A percentile compares a stretch with the other conserved stretches of the same genome.
phyloP scores from a whole-genome alignment of 2,797 vertebrate species.

The Microctenopoma stevenorrisi region DNA sequence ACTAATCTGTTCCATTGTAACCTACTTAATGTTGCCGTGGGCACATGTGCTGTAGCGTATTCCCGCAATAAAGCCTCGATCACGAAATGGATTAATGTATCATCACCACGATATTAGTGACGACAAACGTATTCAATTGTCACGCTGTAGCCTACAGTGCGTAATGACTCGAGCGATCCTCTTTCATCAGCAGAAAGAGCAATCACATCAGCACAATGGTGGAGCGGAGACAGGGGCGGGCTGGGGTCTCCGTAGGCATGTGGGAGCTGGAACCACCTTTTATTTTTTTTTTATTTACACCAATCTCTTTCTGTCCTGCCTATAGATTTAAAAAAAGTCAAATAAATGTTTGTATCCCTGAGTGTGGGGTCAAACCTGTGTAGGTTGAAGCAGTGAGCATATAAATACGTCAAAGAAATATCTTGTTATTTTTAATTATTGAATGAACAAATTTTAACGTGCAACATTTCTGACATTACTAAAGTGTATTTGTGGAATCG shows the following conservation, averaged over 20 bases:
- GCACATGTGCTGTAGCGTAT: constrained; percentile 27
- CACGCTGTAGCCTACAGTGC: constrained; percentile 58
- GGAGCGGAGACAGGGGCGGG: constrained; percentile 53
- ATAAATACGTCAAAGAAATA: background rate
- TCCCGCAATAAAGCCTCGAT: constrained; percentile 37
- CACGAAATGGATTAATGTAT: constrained; percentile 60
- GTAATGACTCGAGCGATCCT: constrained; percentile 59
- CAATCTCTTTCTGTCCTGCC: no score
- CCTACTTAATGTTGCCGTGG: constrained; percentile 26
- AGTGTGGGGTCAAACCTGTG: background rate
- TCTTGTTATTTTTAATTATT: background rate
- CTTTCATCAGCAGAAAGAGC: constrained; percentile 69
- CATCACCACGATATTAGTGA: constrained; percentile 70
- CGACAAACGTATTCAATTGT: constrained; percentile 67
- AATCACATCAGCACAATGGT: constrained; percentile 62
- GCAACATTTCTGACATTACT: background rate
- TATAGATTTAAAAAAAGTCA: background rate
- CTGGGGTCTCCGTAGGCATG: constrained; percentile 56
- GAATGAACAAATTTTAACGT: background rate
- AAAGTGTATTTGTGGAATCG: background rate
- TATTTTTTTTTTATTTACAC: background rate
- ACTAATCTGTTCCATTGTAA: constrained; percentile 18
- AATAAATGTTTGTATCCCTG: background rate
- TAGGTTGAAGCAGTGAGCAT: background rate
- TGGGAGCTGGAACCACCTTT: constrained; percentile 18